phyloP scores from a whole-genome alignment of 2,888 invertebrate species.

The Caenorhabditis zanzibari region DNA sequence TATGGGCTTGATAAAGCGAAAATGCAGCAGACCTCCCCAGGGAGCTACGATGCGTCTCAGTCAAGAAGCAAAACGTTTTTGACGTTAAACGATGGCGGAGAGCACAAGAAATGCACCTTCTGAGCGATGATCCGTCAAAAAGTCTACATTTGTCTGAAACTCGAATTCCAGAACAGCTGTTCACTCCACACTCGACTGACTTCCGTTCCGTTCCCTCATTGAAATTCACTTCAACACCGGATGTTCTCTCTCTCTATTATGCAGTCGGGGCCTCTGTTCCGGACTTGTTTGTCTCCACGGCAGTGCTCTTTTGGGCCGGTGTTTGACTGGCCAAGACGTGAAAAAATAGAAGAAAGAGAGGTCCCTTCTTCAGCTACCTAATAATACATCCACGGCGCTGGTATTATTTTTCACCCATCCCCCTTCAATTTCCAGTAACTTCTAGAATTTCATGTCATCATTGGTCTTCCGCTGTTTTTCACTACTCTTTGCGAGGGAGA shows the following conservation, averaged over 20 bases:
- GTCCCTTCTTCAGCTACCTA: constrained; percentile 38
- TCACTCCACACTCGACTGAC: constrained; percentile 3
- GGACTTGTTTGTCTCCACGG: constrained; percentile 32
- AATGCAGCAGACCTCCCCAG: constrained; percentile 44
- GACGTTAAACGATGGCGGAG: constrained; percentile 26
- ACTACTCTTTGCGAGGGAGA: background rate
- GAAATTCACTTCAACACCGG: constrained; percentile 56
- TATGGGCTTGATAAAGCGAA: constrained; percentile 52
- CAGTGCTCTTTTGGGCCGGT: constrained; percentile 17
- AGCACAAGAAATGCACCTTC: constrained; percentile 35
- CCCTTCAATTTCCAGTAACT: constrained; percentile 57
- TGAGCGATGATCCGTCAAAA: constrained; percentile 15
- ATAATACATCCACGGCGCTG: constrained; percentile 36
- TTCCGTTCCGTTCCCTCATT: constrained; percentile 52
- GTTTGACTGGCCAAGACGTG: constrained; percentile 15
- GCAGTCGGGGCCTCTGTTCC: constrained; percentile 40
- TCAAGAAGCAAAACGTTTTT: constrained; percentile 41
- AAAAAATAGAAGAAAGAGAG: background rate
- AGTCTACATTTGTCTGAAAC: constrained; percentile 14
- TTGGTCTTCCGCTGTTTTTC: background rate
- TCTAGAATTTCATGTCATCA: constrained; percentile 59
- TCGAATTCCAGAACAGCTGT: constrained; percentile 41
- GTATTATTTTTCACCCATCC: constrained; percentile 64
- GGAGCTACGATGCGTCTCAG: constrained; percentile 38
- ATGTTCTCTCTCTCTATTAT: constrained; percentile 57